A percentile compares a stretch with the other conserved stretches of the same genome.
Evolutionary conservation across 2,113 vertebrate species (phyloP).

Genomic region (Saguinus imperator): DNA sequence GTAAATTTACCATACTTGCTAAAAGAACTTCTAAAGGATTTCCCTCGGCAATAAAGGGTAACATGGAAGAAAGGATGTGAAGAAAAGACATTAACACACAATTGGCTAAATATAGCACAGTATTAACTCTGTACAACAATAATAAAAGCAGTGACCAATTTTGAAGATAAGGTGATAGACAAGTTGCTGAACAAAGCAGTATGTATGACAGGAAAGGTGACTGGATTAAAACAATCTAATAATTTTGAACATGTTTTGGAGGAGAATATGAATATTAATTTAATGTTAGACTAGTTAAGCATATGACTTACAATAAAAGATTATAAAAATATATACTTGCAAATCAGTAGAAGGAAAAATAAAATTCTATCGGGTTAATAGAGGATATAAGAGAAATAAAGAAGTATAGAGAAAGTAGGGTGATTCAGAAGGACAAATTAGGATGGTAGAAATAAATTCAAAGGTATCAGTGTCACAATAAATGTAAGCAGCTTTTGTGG

Average conservation of each 20-base stretch:
- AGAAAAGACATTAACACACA: not conserved
- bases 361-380: not conserved
- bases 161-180: not conserved
- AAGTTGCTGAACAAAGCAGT: not conserved
- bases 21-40: not conserved
- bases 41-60: not conserved
- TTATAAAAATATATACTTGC: not conserved
- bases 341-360: not conserved
- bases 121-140: not conserved
- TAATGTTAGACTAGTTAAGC: not conserved
- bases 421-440: not conserved
- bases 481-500: not conserved
- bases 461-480: not conserved
- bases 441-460: not conserved
- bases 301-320: not conserved
- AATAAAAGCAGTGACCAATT: not conserved
- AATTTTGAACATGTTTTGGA: not conserved
- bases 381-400: not conserved
- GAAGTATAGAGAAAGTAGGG: not conserved
- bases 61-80: not conserved
- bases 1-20: not conserved
- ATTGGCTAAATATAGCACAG: not conserved
- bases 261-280: not conserved
- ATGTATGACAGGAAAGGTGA: not conserved
- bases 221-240: not conserved